Evolutionary conservation across 1,140 invertebrate species (phyloP).

Genomic region (Drosophila repletoides): DNA sequence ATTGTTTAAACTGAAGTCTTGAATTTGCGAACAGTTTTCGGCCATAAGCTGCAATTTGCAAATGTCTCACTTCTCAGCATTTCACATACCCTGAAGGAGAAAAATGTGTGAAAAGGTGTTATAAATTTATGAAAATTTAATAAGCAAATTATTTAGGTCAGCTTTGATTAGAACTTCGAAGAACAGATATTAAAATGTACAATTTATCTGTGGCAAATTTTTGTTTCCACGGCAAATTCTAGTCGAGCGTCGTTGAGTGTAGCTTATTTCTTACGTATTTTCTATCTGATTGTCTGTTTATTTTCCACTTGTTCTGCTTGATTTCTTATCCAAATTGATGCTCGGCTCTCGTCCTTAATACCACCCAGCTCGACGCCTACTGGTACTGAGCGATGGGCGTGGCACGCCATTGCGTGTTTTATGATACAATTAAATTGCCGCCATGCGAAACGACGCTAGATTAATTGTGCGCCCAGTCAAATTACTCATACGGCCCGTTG

Average conservation of each 20-base stretch:
- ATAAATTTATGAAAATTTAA: too few species aligned
- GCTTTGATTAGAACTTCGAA: too few species aligned
- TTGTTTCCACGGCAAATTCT: too few species aligned
- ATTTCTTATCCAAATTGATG: constrained; percentile 55
- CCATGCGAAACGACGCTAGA: constrained; percentile 40
- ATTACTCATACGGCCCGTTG: constrained; percentile 74
- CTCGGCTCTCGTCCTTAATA: not conserved
- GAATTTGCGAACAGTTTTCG: constrained; percentile 2
- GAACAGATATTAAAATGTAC: too few species aligned
- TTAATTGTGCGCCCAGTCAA: constrained; percentile 71
- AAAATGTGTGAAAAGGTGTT: too few species aligned
- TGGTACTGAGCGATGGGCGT: not conserved
- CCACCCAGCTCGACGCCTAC: not conserved
- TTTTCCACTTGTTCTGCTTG: constrained; percentile 16
- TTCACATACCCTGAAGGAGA: not conserved
- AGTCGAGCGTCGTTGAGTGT: too few species aligned
- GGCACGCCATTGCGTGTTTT: constrained; percentile 57
- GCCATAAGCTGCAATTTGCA: not conserved
- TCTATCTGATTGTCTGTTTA: constrained; percentile 5
- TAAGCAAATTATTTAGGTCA: too few species aligned
- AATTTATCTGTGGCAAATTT: not conserved
- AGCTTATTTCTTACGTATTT: too few species aligned
- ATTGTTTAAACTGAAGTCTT: constrained; percentile 1
- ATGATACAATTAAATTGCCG: constrained; percentile 67
- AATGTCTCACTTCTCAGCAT: too few species aligned